Conservation (phyloP, 1,140 invertebrate genomes). For the Lordiphosa clarofinis region DNA sequence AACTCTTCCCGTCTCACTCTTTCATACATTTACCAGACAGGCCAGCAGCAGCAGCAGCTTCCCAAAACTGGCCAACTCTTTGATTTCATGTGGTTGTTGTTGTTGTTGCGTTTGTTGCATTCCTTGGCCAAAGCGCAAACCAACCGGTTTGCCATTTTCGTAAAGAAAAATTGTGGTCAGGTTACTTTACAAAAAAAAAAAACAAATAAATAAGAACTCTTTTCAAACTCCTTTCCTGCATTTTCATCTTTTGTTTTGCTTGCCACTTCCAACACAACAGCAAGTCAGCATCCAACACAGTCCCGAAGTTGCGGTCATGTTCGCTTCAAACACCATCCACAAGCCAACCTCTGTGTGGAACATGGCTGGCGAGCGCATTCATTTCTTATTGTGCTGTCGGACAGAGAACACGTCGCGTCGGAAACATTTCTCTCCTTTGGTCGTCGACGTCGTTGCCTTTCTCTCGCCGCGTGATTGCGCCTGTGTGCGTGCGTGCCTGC, state of each 20-base stretch:
- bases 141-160: slow-evolving; percentile 67
- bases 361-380: neutral
- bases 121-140: slow-evolving; percentile 48
- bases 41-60: too few species aligned
- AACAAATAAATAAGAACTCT: slow-evolving; percentile 10
- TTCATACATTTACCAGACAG: too few species aligned
- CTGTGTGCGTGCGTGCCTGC: slow-evolving; percentile 12
- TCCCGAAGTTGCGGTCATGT: slow-evolving; percentile 1
- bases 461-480: slow-evolving; percentile 15
- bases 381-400: neutral
- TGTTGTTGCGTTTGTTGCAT: slow-evolving; percentile 32
- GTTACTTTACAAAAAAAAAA: slow-evolving; percentile 39
- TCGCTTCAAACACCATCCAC: too few species aligned
- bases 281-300: slow-evolving; percentile 11
- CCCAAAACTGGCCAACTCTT: too few species aligned
- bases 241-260: slow-evolving; percentile 49
- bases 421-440: neutral
- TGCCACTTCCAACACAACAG: slow-evolving; percentile 11
- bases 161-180: slow-evolving; percentile 59
- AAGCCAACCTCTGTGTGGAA: too few species aligned
- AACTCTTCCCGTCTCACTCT: too few species aligned
- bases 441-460: neutral
- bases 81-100: slow-evolving; percentile 22
- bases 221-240: slow-evolving; percentile 20
- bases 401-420: slow-evolving; percentile 1